Percentiles rank a stretch among this genome's conserved stretches.
phyloP scores from a whole-genome alignment of 2,113 vertebrate species.

The Synodontis membranacea region DNA sequence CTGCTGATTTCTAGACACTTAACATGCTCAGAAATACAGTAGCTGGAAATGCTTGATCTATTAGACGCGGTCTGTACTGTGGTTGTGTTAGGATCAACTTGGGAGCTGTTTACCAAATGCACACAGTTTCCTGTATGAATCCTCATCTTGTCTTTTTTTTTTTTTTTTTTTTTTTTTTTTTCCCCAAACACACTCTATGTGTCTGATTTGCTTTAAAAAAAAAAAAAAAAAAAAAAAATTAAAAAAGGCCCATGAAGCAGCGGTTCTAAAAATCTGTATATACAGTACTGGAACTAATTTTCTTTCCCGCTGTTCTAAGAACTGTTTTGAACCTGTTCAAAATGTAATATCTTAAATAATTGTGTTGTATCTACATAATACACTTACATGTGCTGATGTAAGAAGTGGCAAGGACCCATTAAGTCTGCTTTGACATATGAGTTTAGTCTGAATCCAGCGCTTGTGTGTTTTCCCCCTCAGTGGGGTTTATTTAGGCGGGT shows the following conservation, averaged over 20 bases:
- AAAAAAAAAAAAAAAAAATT: too few relatives aligned
- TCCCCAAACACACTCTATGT: neutral
- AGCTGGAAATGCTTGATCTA: conserved; percentile 10
- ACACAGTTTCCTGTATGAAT: conserved; percentile 7
- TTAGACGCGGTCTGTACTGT: neutral
- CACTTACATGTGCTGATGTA: neutral
- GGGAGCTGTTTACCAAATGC: conserved; percentile 10
- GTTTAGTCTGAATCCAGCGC: neutral
- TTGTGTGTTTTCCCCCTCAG: neutral
- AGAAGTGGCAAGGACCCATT: conserved; percentile 2
- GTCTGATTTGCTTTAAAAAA: neutral
- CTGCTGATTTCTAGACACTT: conserved; percentile 8
- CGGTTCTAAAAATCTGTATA: neutral
- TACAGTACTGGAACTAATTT: neutral
- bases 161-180: too few relatives aligned
- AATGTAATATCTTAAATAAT: neutral
- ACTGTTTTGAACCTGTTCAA: neutral
- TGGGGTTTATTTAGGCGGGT: neutral
- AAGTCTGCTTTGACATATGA: neutral
- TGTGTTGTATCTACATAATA: neutral
- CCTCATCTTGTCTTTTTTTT: neutral
- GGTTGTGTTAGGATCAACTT: neutral
- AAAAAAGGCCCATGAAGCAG: neutral
- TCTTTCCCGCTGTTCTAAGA: neutral
- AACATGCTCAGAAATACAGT: conserved; percentile 3